Percentiles rank a stretch among this genome's conserved stretches.
These are phyloP conservation scores for Spialia ferax DNA, from an alignment of 2,888 invertebrate genomes.

Conservation along the genomic window DNA sequence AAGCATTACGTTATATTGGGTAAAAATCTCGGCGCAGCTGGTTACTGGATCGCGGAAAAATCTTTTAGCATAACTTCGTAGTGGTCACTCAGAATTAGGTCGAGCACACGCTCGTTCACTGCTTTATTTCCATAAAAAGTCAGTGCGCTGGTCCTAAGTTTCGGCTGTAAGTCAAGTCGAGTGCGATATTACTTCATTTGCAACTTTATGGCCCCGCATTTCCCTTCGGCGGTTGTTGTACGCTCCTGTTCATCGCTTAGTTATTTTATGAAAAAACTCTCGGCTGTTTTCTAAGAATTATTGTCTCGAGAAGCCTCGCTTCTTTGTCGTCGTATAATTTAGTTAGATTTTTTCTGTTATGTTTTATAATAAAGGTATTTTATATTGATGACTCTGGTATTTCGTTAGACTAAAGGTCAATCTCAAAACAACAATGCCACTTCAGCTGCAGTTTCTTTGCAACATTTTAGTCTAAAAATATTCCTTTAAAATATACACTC, in stretches of 20 bases:
- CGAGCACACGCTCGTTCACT: slow-evolving; percentile 13
- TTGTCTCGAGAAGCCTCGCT: slow-evolving; percentile 61
- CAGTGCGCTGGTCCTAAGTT: slow-evolving; percentile 48
- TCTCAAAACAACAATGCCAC: too few relatives aligned
- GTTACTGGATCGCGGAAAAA: not conserved
- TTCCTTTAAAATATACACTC: too few relatives aligned
- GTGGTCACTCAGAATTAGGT: slow-evolving; percentile 20
- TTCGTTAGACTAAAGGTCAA: too few relatives aligned
- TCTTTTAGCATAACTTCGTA: not conserved
- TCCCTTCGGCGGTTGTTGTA: slow-evolving; percentile 65
- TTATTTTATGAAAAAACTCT: slow-evolving; percentile 70
- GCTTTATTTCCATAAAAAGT: slow-evolving; percentile 35
- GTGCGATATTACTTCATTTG: slow-evolving; percentile 80
- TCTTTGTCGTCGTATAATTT: slow-evolving; percentile 61
- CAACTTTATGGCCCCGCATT: slow-evolving; percentile 76
- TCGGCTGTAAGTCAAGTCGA: slow-evolving; percentile 69
- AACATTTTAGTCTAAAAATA: too few relatives aligned
- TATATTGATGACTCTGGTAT: too few relatives aligned
- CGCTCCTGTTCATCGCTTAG: slow-evolving; percentile 52
- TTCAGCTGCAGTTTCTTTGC: too few relatives aligned
- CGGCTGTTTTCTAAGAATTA: slow-evolving; percentile 71
- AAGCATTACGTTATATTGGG: not conserved
- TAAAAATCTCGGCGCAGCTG: not conserved
- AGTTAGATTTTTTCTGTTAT: slow-evolving; percentile 36
- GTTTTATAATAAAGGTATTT: too few relatives aligned